Evolutionary conservation across 2,888 invertebrate species (phyloP).

Genomic region (Diabrotica balteata): DNA sequence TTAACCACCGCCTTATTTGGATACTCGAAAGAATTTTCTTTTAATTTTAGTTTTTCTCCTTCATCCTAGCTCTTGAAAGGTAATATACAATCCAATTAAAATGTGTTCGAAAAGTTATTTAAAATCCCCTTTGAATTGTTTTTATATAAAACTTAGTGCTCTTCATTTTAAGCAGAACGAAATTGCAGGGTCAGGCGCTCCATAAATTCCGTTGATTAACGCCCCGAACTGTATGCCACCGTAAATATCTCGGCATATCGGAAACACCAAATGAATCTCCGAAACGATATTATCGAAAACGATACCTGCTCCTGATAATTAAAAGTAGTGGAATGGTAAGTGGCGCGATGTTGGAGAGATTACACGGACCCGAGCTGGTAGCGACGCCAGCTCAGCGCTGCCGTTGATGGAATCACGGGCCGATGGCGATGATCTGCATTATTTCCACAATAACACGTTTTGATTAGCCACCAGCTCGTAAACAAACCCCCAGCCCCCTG

Average conservation of each 20-base stretch:
- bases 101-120: too few relatives aligned
- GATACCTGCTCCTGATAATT: constrained; percentile 39
- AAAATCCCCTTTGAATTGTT: too few relatives aligned
- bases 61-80: too few relatives aligned
- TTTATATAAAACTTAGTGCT: too few relatives aligned
- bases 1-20: too few relatives aligned
- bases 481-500: constrained; percentile 41
- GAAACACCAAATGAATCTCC: constrained; percentile 30
- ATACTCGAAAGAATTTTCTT: too few relatives aligned
- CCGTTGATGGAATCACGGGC: constrained; percentile 43
- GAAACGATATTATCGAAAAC: constrained; percentile 33
- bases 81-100: too few relatives aligned
- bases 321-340: constrained; percentile 45
- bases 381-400: constrained; percentile 14
- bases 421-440: constrained; percentile 49
- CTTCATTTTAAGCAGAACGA: not conserved
- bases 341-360: constrained; percentile 34
- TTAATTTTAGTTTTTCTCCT: too few relatives aligned
- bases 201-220: constrained; percentile 8
- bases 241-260: constrained; percentile 24
- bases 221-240: constrained; percentile 12
- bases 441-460: constrained; percentile 50
- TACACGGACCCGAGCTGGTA: not conserved
- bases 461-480: constrained; percentile 44
- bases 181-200: not conserved